phyloP scores from a whole-genome alignment of 2,888 invertebrate genomes.

The Synergus umbraculus region DNA sequence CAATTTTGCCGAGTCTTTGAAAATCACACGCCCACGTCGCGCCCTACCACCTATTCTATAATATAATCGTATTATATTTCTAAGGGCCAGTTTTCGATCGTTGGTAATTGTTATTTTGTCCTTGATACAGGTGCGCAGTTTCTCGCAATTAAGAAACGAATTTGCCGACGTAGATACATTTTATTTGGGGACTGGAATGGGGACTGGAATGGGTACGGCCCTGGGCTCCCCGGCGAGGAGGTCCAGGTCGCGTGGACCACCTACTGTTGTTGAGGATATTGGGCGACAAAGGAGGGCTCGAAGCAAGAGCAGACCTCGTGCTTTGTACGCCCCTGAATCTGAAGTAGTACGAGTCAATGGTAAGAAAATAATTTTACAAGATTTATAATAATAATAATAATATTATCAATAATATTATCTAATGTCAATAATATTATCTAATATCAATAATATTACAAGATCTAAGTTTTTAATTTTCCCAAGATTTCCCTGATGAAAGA shows the following conservation, averaged over 20 bases:
- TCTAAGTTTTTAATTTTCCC: too few relatives aligned
- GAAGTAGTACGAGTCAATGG: slow-evolving; percentile 89
- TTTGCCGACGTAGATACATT: slow-evolving; percentile 95
- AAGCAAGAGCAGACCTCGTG: slow-evolving; percentile 91
- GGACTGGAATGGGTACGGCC: slow-evolving; percentile 76
- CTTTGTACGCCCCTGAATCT: slow-evolving; percentile 89
- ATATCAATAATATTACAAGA: too few relatives aligned
- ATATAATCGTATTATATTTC: neutral
- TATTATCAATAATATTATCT: too few relatives aligned
- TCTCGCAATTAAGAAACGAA: slow-evolving; percentile 94
- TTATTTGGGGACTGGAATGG: slow-evolving; percentile 84
- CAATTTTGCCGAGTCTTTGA: slow-evolving; percentile 62
- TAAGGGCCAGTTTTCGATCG: slow-evolving; percentile 7
- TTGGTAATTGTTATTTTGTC: slow-evolving; percentile 32
- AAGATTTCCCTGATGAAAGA: too few relatives aligned
- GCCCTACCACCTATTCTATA: slow-evolving; percentile 1
- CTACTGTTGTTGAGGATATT: slow-evolving; percentile 79
- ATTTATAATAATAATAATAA: too few relatives aligned
- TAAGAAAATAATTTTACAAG: slow-evolving; percentile 61
- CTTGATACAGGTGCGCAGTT: slow-evolving; percentile 87
- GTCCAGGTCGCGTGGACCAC: slow-evolving; percentile 81
- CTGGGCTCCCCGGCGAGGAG: slow-evolving; percentile 83
- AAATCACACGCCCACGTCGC: slow-evolving; percentile 34
- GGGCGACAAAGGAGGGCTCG: slow-evolving; percentile 83
- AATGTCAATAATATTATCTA: too few relatives aligned